These are phyloP conservation scores for Cydia pomonella DNA, from an alignment of 1,140 invertebrate species.

Conservation along the genomic window DNA sequence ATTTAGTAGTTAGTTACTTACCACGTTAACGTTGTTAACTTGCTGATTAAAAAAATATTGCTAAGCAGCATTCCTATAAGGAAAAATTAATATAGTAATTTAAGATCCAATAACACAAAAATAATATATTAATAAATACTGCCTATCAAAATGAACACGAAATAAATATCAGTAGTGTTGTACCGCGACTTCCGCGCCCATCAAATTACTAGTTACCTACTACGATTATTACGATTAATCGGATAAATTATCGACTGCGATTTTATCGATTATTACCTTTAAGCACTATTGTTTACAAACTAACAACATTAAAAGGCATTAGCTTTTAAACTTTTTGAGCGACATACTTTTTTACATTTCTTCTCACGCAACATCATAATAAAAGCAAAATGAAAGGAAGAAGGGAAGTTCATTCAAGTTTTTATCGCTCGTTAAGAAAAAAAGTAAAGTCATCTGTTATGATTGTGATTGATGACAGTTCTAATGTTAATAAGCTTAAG, in stretches of 20 bases:
- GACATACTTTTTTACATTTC: neutral
- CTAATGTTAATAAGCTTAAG: neutral
- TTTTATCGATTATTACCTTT: neutral
- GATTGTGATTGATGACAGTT: conserved; percentile 32
- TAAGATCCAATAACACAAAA: no score
- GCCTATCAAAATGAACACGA: neutral
- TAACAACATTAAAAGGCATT: neutral
- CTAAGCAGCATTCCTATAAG: no score
- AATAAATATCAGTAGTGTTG: conserved; percentile 1
- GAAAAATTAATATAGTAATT: no score
- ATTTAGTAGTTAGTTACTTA: no score
- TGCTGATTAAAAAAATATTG: no score
- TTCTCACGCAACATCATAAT: conserved; percentile 15
- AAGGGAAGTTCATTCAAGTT: conserved; percentile 31
- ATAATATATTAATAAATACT: no score
- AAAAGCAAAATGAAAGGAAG: conserved; percentile 16
- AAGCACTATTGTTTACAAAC: conserved; percentile 8
- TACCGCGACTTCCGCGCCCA: neutral
- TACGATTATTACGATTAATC: conserved; percentile 22
- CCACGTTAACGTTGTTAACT: no score
- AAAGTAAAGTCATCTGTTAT: conserved; percentile 29
- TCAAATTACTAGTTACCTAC: no score
- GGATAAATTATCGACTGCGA: neutral
- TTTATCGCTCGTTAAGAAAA: conserved; percentile 27
- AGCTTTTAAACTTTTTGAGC: neutral